Evolutionary conservation across 1,140 invertebrate species (phyloP).

Genomic region (Drosophila lacteicornis): DNA sequence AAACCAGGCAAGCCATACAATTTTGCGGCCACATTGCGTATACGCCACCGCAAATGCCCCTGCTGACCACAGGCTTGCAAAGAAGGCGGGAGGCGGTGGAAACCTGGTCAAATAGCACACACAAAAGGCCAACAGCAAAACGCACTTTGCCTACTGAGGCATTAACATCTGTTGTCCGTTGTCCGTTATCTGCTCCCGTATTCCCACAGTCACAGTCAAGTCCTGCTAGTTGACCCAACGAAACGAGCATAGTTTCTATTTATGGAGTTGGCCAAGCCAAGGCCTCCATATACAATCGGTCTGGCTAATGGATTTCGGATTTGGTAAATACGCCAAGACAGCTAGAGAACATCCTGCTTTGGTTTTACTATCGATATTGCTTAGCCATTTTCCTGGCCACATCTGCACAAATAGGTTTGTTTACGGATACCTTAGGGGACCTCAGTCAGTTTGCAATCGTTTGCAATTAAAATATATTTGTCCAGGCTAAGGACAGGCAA

Average conservation of each 20-base stretch:
- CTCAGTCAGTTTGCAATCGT: constrained; percentile 26
- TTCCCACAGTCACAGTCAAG: constrained; percentile 14
- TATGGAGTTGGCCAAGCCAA: constrained; percentile 39
- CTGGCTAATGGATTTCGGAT: constrained; percentile 61
- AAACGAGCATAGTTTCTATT: constrained; percentile 46
- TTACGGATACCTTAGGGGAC: constrained; percentile 7
- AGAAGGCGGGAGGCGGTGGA: not conserved
- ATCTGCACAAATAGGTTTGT: constrained; percentile 15
- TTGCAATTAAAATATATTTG: constrained; percentile 45
- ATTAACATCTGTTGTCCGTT: constrained; percentile 76
- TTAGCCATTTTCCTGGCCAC: not conserved
- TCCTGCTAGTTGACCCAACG: constrained; percentile 49
- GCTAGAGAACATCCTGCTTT: not conserved
- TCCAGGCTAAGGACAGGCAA: not conserved
- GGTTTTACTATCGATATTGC: not conserved
- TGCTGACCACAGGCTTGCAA: constrained; percentile 59
- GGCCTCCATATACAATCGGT: constrained; percentile 51
- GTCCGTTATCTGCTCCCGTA: constrained; percentile 15
- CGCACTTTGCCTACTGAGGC: constrained; percentile 78
- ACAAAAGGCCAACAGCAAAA: constrained; percentile 72
- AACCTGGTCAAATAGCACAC: constrained; percentile 21
- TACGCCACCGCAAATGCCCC: constrained; percentile 59
- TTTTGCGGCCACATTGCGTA: constrained; percentile 74
- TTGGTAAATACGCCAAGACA: constrained; percentile 50
- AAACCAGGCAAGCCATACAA: constrained; percentile 66